A percentile compares a stretch with the other conserved stretches of the same genome.
Conservation (phyloP, 2,888 invertebrate species). For the Mesopsocus fuscifrons region DNA sequence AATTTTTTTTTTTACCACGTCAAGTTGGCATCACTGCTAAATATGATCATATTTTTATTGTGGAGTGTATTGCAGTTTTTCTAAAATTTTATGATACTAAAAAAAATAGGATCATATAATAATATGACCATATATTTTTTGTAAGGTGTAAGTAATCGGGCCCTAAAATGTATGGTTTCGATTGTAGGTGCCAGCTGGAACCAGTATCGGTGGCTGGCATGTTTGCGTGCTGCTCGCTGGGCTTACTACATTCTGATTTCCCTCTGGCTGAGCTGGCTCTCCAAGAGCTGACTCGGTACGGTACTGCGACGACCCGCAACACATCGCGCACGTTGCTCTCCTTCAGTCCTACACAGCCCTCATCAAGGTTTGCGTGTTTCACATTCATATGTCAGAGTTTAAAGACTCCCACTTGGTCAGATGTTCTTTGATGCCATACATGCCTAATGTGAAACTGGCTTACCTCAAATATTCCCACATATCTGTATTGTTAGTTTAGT, state of each 20-base stretch:
- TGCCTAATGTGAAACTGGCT: neutral
- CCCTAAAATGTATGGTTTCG: conserved; percentile 8
- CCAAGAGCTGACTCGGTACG: conserved; percentile 43
- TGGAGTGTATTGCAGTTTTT: too few relatives aligned
- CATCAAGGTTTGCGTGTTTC: conserved; percentile 25
- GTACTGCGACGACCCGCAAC: conserved; percentile 34
- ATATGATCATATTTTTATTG: too few relatives aligned
- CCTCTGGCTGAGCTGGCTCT: conserved; percentile 51
- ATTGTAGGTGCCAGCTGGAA: conserved; percentile 25
- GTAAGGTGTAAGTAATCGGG: too few relatives aligned
- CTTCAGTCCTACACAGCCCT: conserved; percentile 41
- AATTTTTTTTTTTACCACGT: too few relatives aligned
- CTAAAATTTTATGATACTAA: too few relatives aligned
- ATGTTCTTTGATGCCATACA: neutral
- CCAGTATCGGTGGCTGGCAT: conserved; percentile 52
- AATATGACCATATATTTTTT: too few relatives aligned
- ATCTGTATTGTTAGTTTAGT: too few relatives aligned
- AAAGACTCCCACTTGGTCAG: neutral
- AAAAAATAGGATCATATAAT: too few relatives aligned
- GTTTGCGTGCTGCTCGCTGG: conserved; percentile 60
- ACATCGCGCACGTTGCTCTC: conserved; percentile 42
- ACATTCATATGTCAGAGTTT: neutral
- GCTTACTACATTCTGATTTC: conserved; percentile 51
- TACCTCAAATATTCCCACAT: neutral
- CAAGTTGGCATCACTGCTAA: too few relatives aligned